Conservation (phyloP, 2,113 vertebrate genomes). For the Pelobates fuscus region DNA sequence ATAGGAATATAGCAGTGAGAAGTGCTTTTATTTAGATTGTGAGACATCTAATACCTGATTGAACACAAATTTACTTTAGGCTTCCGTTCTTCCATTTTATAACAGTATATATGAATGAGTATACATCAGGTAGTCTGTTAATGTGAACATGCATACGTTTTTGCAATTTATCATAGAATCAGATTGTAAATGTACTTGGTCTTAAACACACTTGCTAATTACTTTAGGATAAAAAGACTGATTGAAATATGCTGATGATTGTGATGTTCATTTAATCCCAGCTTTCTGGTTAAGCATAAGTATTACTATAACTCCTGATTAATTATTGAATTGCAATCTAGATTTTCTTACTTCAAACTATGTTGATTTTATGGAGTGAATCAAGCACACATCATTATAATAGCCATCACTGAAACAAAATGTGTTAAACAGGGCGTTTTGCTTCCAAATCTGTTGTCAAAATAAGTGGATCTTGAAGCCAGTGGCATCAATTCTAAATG, state of each 20-base stretch:
- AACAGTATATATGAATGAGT: too few species aligned
- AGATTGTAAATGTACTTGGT: not conserved
- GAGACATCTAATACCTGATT: not conserved
- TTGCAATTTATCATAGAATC: not conserved
- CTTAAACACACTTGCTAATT: constrained; percentile 13
- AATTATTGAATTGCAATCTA: constrained; percentile 6
- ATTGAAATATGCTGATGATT: not conserved
- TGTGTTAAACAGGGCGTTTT: too few species aligned
- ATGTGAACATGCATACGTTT: not conserved
- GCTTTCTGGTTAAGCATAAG: constrained; percentile 15
- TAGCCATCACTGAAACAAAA: not conserved
- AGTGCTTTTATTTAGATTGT: constrained; percentile 12
- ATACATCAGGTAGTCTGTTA: not conserved
- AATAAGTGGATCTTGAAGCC: too few species aligned
- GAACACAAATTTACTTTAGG: not conserved
- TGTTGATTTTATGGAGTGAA: not conserved
- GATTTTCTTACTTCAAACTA: not conserved
- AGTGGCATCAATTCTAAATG: too few species aligned
- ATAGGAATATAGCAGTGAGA: not conserved
- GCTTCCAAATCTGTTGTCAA: too few species aligned
- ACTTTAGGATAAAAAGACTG: not conserved
- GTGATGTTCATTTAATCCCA: constrained; percentile 9
- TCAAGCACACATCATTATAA: not conserved
- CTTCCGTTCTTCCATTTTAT: not conserved
- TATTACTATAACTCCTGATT: constrained; percentile 31